Conservation (phyloP, 2,113 vertebrate species). For the Notarius lentiginosus region DNA sequence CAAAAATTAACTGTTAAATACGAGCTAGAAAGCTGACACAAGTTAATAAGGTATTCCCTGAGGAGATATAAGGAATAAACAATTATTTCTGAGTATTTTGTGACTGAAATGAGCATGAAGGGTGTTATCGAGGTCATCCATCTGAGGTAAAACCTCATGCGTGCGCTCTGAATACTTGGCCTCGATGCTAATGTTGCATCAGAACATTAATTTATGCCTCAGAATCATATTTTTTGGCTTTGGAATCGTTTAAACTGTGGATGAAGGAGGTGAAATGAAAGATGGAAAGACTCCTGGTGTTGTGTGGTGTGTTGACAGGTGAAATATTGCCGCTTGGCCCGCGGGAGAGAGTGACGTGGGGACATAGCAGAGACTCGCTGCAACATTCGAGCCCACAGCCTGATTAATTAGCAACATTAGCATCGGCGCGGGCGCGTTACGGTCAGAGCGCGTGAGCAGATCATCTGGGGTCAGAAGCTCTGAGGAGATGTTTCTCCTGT, state of each 20-base stretch:
- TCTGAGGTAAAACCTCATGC: neutral
- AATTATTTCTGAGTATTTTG: neutral
- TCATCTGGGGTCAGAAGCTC: constrained; percentile 59
- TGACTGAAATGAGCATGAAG: neutral
- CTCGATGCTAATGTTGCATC: neutral
- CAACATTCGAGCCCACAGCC: constrained; percentile 68
- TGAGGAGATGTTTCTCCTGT: constrained; percentile 42
- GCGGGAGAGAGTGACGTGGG: constrained; percentile 53
- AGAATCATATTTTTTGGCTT: constrained; percentile 1
- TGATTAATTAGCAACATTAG: constrained; percentile 65
- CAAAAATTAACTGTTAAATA: neutral
- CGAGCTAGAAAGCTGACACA: neutral
- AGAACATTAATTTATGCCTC: too few relatives aligned
- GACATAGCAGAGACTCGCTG: constrained; percentile 68
- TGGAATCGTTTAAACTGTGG: constrained; percentile 14
- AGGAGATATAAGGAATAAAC: neutral
- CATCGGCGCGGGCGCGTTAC: constrained; percentile 49
- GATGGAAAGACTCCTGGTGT: neutral
- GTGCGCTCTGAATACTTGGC: neutral
- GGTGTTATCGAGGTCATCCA: neutral
- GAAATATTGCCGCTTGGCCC: constrained; percentile 16
- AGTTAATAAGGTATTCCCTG: neutral
- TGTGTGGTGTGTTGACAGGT: neutral
- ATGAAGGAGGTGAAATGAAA: neutral
- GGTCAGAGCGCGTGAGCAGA: constrained; percentile 54